Conservation (phyloP, 2,113 vertebrate species). For the Clarias macrocephalus region DNA sequence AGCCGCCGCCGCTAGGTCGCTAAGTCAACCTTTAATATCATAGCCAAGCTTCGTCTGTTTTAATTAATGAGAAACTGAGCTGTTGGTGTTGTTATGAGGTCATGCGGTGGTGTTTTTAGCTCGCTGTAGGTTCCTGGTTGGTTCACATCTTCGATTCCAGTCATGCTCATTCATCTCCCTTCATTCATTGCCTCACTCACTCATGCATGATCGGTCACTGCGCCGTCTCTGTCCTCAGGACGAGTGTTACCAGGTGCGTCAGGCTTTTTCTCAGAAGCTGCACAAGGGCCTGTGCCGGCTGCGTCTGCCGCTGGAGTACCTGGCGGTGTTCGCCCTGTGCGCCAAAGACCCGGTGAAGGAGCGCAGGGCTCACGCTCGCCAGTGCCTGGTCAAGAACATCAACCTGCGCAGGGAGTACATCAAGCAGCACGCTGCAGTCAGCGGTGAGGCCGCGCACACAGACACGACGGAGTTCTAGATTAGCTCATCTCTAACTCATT, state of each 20-base stretch:
- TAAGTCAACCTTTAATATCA: background rate
- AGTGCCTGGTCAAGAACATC: slow-evolving; percentile 97
- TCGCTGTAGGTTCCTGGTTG: background rate
- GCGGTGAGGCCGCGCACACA: slow-evolving; percentile 76
- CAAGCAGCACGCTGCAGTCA: slow-evolving; percentile 96
- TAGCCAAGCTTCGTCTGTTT: background rate
- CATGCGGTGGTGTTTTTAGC: background rate
- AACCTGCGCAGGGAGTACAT: slow-evolving; percentile 95
- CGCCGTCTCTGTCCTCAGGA: slow-evolving; percentile 73
- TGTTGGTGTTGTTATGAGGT: background rate
- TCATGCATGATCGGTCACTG: background rate
- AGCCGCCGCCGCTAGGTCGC: slow-evolving; percentile 49
- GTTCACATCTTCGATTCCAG: background rate
- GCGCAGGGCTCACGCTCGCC: slow-evolving; percentile 92
- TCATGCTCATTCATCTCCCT: background rate
- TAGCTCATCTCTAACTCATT: background rate
- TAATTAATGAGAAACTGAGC: background rate
- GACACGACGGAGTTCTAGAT: too few relatives aligned
- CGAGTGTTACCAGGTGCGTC: slow-evolving; percentile 97
- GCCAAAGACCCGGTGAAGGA: slow-evolving; percentile 98
- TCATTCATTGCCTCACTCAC: background rate
- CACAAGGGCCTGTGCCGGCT: slow-evolving; percentile 93
- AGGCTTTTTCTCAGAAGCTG: slow-evolving; percentile 96
- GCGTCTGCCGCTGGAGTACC: slow-evolving; percentile 93
- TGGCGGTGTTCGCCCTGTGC: slow-evolving; percentile 95